phyloP scores from a whole-genome alignment of 2,888 invertebrate species.

The Drosophila silvestris region DNA sequence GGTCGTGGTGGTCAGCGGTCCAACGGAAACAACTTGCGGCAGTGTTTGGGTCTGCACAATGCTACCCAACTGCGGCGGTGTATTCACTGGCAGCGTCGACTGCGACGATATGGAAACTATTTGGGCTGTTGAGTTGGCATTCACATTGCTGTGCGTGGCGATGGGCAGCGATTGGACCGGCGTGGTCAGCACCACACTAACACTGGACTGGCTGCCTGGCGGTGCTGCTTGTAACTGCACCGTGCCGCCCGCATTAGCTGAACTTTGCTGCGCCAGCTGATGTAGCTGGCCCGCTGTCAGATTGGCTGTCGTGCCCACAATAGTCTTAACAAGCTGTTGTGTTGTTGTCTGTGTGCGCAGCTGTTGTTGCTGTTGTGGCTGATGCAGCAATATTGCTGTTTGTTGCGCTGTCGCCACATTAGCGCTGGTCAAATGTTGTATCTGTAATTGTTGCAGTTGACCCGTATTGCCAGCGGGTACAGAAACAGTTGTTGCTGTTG shows the following conservation, averaged over 20 bases:
- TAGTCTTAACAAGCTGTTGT: constrained; percentile 84
- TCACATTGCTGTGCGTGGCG: constrained; percentile 62
- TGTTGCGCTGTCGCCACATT: constrained; percentile 66
- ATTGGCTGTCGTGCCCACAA: constrained; percentile 80
- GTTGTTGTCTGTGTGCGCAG: constrained; percentile 58
- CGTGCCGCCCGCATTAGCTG: constrained; percentile 51
- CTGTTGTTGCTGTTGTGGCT: constrained; percentile 58
- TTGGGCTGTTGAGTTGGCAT: constrained; percentile 72
- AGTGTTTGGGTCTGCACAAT: constrained; percentile 84
- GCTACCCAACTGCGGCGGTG: constrained; percentile 79
- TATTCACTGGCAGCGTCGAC: constrained; percentile 77
- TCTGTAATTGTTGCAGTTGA: constrained; percentile 80
- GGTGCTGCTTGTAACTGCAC: constrained; percentile 76
- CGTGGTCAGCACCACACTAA: constrained; percentile 85
- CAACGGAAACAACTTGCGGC: constrained; percentile 85
- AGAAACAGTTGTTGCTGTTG: constrained; percentile 55
- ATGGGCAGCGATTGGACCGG: constrained; percentile 83
- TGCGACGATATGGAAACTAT: constrained; percentile 84
- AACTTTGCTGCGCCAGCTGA: constrained; percentile 84
- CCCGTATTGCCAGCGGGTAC: constrained; percentile 53
- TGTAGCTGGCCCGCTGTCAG: constrained; percentile 86
- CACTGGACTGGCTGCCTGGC: constrained; percentile 78
- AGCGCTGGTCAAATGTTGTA: constrained; percentile 73
- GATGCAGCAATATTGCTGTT: constrained; percentile 81
- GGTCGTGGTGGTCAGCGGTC: constrained; percentile 85